Evolutionary conservation across 2,797 vertebrate genomes (phyloP).

Genomic region (Champsocephalus gunnari): DNA sequence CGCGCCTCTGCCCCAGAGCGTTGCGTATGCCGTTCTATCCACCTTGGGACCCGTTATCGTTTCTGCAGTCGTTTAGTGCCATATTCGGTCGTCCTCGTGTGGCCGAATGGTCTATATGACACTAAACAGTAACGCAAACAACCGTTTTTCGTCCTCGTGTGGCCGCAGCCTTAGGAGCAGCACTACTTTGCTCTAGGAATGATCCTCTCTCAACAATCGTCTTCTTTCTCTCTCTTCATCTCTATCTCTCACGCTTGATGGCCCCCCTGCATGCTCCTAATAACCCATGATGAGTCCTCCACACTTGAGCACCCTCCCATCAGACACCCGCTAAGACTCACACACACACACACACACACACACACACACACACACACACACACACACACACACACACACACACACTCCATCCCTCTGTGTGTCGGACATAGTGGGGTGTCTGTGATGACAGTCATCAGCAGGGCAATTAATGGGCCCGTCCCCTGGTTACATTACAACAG

Average conservation of each 20-base stretch:
- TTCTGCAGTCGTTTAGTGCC: too few species aligned
- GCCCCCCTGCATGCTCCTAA: conserved; percentile 83
- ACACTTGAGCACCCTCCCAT: conserved; percentile 86
- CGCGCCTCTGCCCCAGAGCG: too few species aligned
- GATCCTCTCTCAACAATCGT: conserved; percentile 19
- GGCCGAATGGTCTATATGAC: too few species aligned
- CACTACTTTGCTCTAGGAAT: conserved; percentile 51
- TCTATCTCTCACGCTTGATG: conserved; percentile 67
- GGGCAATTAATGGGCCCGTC: conserved; percentile 69
- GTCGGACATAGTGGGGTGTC: conserved; percentile 55
- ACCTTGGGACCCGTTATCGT: too few species aligned
- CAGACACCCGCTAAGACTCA: conserved; percentile 80
- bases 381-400: conserved; percentile 49
- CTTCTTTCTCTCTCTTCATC: conserved; percentile 12
- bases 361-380: conserved; percentile 48
- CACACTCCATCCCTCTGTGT: conserved; percentile 47
- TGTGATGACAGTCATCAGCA: conserved; percentile 73
- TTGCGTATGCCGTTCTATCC: too few species aligned
- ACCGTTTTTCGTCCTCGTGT: too few species aligned
- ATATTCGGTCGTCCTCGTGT: too few species aligned
- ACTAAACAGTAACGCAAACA: too few species aligned
- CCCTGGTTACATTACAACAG: conserved; percentile 58
- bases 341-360: conserved; percentile 37
- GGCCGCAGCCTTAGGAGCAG: not conserved
- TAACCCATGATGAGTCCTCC: conserved; percentile 87